phyloP scores from a whole-genome alignment of 2,888 invertebrate species.

The Xanthorhoe spadicearia region DNA sequence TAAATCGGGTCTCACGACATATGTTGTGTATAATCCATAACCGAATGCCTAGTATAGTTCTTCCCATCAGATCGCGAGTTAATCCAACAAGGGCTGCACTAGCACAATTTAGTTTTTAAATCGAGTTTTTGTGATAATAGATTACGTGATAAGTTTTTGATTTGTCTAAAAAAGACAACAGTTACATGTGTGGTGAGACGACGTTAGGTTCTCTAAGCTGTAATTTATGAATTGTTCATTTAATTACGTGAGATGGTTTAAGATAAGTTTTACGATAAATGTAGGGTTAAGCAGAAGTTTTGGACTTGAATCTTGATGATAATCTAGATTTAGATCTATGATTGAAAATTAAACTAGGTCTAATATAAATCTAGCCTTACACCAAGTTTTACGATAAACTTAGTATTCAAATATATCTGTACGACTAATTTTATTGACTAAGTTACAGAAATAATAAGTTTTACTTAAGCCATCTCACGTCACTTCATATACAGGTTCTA shows the following conservation, averaged over 20 bases:
- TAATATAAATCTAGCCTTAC: neutral
- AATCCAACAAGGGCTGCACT: constrained; percentile 61
- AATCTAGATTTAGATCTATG: neutral
- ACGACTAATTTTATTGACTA: neutral
- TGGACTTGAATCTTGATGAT: too few species aligned
- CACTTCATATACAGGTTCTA: constrained; percentile 12
- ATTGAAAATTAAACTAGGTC: neutral
- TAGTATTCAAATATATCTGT: neutral
- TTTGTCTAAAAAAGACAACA: constrained; percentile 69
- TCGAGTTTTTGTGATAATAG: constrained; percentile 80
- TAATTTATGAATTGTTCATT: constrained; percentile 10
- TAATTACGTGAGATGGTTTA: constrained; percentile 6
- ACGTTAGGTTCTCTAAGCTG: constrained; percentile 67
- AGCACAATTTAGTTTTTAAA: constrained; percentile 78
- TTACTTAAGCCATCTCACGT: constrained; percentile 7
- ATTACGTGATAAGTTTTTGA: constrained; percentile 68
- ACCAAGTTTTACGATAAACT: neutral
- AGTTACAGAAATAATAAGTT: neutral
- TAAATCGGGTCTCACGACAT: constrained; percentile 82
- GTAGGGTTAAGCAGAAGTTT: neutral
- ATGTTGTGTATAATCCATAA: constrained; percentile 76
- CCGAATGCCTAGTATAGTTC: constrained; percentile 63
- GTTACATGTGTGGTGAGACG: constrained; percentile 85
- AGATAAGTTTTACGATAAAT: neutral
- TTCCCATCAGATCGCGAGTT: constrained; percentile 81